phyloP scores from a whole-genome alignment of 2,888 invertebrate species.

The Eutolmus rufibarbis region DNA sequence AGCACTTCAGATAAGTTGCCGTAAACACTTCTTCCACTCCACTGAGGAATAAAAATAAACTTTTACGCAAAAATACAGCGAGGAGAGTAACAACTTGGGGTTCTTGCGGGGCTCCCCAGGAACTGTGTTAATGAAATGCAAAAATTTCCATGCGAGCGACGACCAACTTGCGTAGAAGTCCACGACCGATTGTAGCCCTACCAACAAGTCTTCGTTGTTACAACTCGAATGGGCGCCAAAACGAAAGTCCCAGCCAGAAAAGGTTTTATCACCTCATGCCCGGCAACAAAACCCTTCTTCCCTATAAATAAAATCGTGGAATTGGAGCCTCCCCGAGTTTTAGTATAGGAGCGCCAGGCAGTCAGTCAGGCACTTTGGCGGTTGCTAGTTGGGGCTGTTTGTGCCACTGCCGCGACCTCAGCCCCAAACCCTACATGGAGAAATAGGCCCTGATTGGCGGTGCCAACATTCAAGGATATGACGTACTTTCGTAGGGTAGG shows the following conservation, averaged over 20 bases:
- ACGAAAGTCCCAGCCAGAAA: not conserved
- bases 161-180: slow-evolving; percentile 13
- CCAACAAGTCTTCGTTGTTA: slow-evolving; percentile 5
- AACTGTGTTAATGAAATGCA: slow-evolving; percentile 21
- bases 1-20: not conserved
- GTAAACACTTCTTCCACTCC: not conserved
- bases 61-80: not conserved
- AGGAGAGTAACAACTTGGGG: not conserved
- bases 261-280: not conserved
- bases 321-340: not conserved
- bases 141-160: not conserved
- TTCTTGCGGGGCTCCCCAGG: not conserved
- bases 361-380: not conserved
- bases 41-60: not conserved
- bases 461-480: not conserved
- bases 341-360: not conserved
- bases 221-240: slow-evolving; percentile 30
- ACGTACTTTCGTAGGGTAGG: not conserved
- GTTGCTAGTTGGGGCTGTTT: not conserved
- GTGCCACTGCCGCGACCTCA: not conserved
- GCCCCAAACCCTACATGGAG: not conserved
- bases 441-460: not conserved
- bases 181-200: slow-evolving; percentile 22
- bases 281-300: slow-evolving; percentile 1
- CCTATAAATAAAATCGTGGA: not conserved